Conservation (phyloP, 2,888 invertebrate genomes). For the Ischnus inquisitorius region DNA sequence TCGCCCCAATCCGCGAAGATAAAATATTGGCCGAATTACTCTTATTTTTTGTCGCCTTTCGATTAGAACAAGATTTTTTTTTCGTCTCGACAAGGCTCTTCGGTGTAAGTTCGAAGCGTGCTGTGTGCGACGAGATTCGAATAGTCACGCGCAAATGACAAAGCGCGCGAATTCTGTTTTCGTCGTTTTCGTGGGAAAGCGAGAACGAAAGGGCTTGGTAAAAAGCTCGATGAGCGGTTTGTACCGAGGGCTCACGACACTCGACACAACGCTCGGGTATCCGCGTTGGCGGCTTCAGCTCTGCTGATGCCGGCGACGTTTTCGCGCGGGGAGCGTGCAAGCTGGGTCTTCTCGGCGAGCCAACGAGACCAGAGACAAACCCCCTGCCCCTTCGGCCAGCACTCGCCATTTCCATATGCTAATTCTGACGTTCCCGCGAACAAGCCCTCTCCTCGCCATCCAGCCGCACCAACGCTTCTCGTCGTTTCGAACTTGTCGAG, state of each 20-base stretch:
- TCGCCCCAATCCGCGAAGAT: neutral
- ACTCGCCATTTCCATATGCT: slow-evolving; percentile 69
- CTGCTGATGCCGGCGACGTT: slow-evolving; percentile 35
- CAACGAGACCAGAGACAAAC: slow-evolving; percentile 47
- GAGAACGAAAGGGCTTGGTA: slow-evolving; percentile 3
- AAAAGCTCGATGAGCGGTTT: slow-evolving; percentile 7
- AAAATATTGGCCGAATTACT: neutral
- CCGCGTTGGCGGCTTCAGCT: slow-evolving; percentile 12
- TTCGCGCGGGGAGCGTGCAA: slow-evolving; percentile 34
- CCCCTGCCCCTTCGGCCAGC: slow-evolving; percentile 49
- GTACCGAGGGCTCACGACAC: slow-evolving; percentile 3
- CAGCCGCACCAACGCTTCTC: slow-evolving; percentile 67
- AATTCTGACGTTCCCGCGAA: slow-evolving; percentile 66
- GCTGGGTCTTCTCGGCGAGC: slow-evolving; percentile 5
- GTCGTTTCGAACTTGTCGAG: slow-evolving; percentile 73
- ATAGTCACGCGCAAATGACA: neutral
- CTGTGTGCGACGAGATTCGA: neutral
- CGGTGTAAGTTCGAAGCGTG: neutral
- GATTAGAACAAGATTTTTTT: neutral
- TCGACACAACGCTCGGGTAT: slow-evolving; percentile 25
- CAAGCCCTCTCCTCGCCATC: slow-evolving; percentile 59
- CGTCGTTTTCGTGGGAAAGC: slow-evolving; percentile 1
- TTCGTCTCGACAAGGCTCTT: neutral
- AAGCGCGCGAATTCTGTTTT: neutral
- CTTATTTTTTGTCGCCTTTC: neutral